phyloP scores from a whole-genome alignment of 2,888 invertebrate genomes.

The Apocheima hispidaria region DNA sequence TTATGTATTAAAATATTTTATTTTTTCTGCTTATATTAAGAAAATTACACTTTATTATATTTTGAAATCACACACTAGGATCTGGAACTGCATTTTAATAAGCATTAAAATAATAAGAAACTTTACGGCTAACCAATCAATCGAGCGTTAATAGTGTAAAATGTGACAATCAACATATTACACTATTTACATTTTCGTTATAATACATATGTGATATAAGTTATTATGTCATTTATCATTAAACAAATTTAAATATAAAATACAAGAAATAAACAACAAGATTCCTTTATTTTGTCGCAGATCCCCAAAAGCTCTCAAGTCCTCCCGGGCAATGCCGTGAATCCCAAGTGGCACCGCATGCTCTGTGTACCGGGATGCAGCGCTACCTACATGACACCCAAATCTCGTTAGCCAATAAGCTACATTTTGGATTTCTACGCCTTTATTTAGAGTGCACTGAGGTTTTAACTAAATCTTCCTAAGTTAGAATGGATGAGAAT shows the following conservation, averaged over 20 bases:
- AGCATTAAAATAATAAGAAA: no score
- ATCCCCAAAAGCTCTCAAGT: conserved; percentile 1
- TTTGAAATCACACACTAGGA: no score
- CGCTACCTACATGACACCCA: neutral
- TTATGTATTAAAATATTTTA: neutral
- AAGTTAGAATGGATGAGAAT: no score
- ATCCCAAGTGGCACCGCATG: conserved; percentile 2
- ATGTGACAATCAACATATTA: no score
- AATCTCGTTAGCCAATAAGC: neutral
- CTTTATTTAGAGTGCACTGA: neutral
- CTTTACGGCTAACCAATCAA: no score
- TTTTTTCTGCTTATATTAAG: neutral
- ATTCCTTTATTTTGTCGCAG: neutral
- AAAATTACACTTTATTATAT: no score
- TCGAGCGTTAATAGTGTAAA: no score
- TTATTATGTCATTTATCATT: no score
- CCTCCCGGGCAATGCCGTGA: conserved; percentile 2
- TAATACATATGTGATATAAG: no score
- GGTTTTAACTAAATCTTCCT: neutral
- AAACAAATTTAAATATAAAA: neutral
- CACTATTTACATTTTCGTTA: no score
- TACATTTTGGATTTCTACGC: neutral
- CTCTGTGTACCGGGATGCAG: neutral
- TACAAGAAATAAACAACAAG: neutral
- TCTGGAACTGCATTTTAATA: no score